Base-by-base conservation (phyloP, 2,888 invertebrate species). In the Diadegma fenestrale region DNA sequence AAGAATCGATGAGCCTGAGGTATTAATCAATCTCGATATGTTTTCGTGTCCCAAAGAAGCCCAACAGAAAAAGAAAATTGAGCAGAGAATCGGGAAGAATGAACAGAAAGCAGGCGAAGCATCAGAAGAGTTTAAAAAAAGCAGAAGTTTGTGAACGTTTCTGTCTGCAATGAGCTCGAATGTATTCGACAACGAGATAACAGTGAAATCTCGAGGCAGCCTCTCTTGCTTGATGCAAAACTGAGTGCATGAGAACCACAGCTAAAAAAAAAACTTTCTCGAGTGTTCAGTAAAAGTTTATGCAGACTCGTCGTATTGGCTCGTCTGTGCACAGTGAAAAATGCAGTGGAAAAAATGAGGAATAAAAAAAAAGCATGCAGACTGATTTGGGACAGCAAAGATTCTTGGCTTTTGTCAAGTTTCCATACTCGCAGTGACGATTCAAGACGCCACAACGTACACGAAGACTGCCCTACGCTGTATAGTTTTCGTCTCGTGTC, bases 201-300 rank as follows among this genome's bases (percentile, higher is more conserved):
- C 45, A 22, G 43, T 19, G 17, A 26, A 45, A 26, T 58, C 22
- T 58, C 26, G 4, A 26, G 14, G 58, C 5, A 58, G 58, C 5
- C 22, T 68, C 22, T 68, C 22, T 68, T 26, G 26, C 43, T 26
- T 45, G 22, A 68, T 43, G 19, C 45, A 68, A 45, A 68, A 43
- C 68, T 26, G 26, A 26, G 68, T 68, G 41, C 68, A 43, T 43
- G 17, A 43, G 12, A 22, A 12, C 7, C 43, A 26, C 6, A 43
- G 43, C 22, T 14, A 43, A 33, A 73, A 61, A 54, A n/a, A 43
- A 26, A 22, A 51, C 61, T 73, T 73, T 73, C 30, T 45, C 41
- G 73, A 51, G 22, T n/a, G n/a, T 41, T 43, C 1, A 12, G 26
- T 26, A 61, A 43, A 61, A 30, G 12, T 37, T 58, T 14, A 12